Base-by-base conservation (phyloP, 2,113 vertebrate species). In the Dendrocopos noguchii region DNA sequence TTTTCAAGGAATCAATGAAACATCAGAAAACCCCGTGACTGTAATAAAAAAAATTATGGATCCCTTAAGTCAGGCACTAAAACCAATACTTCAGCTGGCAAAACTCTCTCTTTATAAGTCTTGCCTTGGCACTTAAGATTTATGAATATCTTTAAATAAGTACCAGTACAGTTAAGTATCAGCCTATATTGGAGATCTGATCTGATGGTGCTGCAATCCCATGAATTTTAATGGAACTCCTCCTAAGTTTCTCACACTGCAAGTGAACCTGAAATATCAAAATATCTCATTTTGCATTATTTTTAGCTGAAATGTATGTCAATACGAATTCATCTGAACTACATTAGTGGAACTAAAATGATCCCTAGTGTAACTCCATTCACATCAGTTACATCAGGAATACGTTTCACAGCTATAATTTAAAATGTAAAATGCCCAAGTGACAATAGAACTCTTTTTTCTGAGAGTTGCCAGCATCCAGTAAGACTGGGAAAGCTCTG, bases 251-350 rank as follows among this genome's bases (percentile, higher is more conserved):
- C 94, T 74, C 84, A 46, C 56, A 80, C 33, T 84, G 64, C 56
- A 75, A 90, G 52, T 8, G 2, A 95, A 93, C 65, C 53, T 79
- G 68, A 94, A 91, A 77, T 83, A 88, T 64, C 75, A 93, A 74
- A 84, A 82, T 88, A 74, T 36, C 87, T 90, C 53, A 28, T 91
- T 95, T 90, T 73, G 55, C 90, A 80, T 84, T 95, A 90, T 93
- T 95, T 95, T 95, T 91, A 95, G 94, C 73, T 84, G 81, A 90
- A 96, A 94, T 91, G 46, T 95, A 72, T 91, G 89, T 95, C 89
- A 95, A 75, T 72, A 84, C 64, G 88, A 87, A 91, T 91, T 72
- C 27, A 80, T 89, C 31, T 94, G 88, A 93, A 87, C 94, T 84
- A 86, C 46, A 78, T 84, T 80, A 92, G 44, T 53, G 86, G 90